Evolutionary conservation across 2,888 invertebrate species (phyloP).

Genomic region (Sarcophaga subvicina): DNA sequence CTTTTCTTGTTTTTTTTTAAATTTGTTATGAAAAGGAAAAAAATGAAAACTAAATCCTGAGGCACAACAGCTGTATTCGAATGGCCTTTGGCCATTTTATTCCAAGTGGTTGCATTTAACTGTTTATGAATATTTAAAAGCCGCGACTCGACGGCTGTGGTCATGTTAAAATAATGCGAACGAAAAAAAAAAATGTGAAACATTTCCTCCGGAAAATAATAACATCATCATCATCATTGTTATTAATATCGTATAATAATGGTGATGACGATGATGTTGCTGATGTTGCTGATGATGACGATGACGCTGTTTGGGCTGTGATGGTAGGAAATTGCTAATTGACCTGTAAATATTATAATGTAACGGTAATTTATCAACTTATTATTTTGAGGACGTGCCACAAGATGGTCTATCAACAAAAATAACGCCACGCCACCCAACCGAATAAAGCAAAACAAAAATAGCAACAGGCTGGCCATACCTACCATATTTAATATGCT

Average conservation of each 20-base stretch:
- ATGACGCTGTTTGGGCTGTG: not conserved
- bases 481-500: not conserved
- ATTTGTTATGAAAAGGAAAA: not conserved
- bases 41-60: slow-evolving; percentile 17
- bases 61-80: slow-evolving; percentile 16
- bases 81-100: slow-evolving; percentile 10
- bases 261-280: not conserved
- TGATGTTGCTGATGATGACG: slow-evolving; percentile 1
- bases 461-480: not conserved
- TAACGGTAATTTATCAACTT: slow-evolving; percentile 61
- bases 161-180: not conserved
- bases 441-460: not conserved
- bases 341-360: slow-evolving; percentile 56
- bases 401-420: slow-evolving; percentile 38
- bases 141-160: not conserved
- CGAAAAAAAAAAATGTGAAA: not conserved
- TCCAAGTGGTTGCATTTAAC: slow-evolving; percentile 35
- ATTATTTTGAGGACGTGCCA: slow-evolving; percentile 40
- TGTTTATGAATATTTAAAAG: slow-evolving; percentile 47
- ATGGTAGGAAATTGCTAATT: slow-evolving; percentile 58
- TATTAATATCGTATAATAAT: not conserved
- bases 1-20: not conserved
- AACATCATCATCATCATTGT: not conserved
- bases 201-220: slow-evolving; percentile 34
- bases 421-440: not conserved